Base-by-base conservation (phyloP, 2,888 invertebrate genomes). In the Carcina quercana region DNA sequence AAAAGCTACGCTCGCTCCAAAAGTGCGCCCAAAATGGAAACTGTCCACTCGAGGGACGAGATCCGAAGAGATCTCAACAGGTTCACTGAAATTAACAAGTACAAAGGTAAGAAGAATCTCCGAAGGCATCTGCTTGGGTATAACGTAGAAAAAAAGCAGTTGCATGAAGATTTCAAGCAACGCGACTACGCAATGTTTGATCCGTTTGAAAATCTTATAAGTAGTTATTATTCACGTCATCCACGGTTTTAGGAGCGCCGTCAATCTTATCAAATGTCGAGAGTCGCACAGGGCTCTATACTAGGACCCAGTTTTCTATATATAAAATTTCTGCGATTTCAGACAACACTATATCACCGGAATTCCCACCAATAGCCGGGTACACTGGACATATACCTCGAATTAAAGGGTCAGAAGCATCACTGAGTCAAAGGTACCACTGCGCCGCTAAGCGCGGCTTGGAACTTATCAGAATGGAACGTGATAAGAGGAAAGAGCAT, bases 371-470 rank as follows among this genome's bases (percentile, higher is more conserved):
- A 10, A 90, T 91, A 48, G 88, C 90, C 1, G 91, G 91, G 5
- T 91, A 91, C 64, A 91, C 91, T 0, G 91, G 91, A 3, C 90
- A 91, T 58, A 90, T 91, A 38, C 90, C 90, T 3, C 82, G 89
- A 26, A 87, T 90, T 30, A 88, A 86, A 53, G 88, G 89, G 8
- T 86, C 86, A 1, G 90, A 90, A 59, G 87, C 88, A 1, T 89
- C 89, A 0, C 74, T 90, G n/a, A 90, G 90, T 36, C 88, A 89
- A 54, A 67, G 90, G 38, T 90, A 89, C 59, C 87, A 89, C 41
- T 87, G 88, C 50, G 89, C 89, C 1, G 90, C 89, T 2, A 88
- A 86, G 62, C 85, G 86, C 17, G 89, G 90, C 6, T 62, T 90
- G 11, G 86, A 87, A 48, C 70, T 87, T 5, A 74, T 90, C 27